Base-by-base conservation (phyloP, 1,140 invertebrate species). In the Trachymyrmex septentrionalis region DNA sequence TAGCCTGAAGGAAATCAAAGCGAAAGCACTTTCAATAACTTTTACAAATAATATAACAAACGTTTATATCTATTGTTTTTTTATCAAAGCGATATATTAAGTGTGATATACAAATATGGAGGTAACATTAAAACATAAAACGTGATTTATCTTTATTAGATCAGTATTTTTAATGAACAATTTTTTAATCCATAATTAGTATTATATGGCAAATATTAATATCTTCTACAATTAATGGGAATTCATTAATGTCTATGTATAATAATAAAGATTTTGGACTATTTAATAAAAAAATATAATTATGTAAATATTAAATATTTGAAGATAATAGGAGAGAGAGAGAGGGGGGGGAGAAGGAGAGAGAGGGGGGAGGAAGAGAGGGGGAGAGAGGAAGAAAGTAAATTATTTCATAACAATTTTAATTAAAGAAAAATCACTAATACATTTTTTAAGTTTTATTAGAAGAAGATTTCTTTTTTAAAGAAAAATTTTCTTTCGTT, bases 1-100 rank as follows among this genome's bases (percentile, higher is more conserved):
- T 84, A 53, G 16, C 38, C n/a, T 14, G 21, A 7, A 64, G 9
- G 24, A 59, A 71, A 71, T 71, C 9, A 16, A 71, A 57, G 7
- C 16, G n/a, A n/a, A 81, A 44, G 9, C 12, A 44, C 4, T n/a
- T 55, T 81, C 55, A 38, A 57, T 71, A 55, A 7, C 12, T 59
- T 57, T 61, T 44, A n/a, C n/a, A 69, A 80, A 69, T 19, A 80
- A 69, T 38, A 21, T 55, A 30, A 69, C 9, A 80, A 69, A 67
- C 7, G n/a, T 3, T 53, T 80, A 24, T 19, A 34, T 0, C 5
- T 34, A n/a, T 9, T 24, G 19, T 14, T 5, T 67, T 80, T 64
- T 78, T 59, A 50, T 64, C 19, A 48, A 44, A 44, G 10, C 21
- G 38, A n/a, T 19, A 27, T 48, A 21, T 30, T 0, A 3, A 59